These are phyloP conservation scores for Arrhamphus sclerolepis DNA, from an alignment of 2,797 vertebrate species.

Conservation along the genomic window DNA sequence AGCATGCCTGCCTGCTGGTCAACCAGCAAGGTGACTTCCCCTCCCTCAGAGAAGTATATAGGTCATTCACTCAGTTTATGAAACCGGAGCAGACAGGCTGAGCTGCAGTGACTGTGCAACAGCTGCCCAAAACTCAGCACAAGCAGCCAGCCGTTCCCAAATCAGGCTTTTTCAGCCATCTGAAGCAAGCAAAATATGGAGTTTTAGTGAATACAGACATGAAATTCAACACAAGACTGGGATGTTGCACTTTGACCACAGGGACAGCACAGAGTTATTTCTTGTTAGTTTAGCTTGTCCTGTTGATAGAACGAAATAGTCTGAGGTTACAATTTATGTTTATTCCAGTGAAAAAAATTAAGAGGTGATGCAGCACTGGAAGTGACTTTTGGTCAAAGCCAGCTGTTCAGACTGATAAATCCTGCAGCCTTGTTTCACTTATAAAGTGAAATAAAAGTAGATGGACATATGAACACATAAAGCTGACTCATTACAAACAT, in stretches of 20 bases:
- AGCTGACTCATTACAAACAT: conserved; percentile 12
- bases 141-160: conserved; percentile 46
- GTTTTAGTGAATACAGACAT: conserved; percentile 1
- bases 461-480: conserved; percentile 10
- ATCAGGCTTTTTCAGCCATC: conserved; percentile 31
- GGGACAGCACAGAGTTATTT: conserved; percentile 13
- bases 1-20: conserved; percentile 64
- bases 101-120: conserved; percentile 75
- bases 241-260: conserved; percentile 16
- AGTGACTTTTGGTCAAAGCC: conserved; percentile 26
- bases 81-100: conserved; percentile 76
- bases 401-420: conserved; percentile 37
- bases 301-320: conserved; percentile 32
- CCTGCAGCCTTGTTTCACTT: conserved; percentile 30
- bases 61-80: conserved; percentile 79
- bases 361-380: conserved; percentile 3
- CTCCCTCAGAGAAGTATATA: conserved; percentile 78
- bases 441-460: conserved; percentile 5
- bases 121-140: conserved; percentile 61
- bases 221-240: conserved; percentile 11
- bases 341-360: conserved; percentile 15
- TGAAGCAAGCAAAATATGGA: background rate
- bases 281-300: conserved; percentile 18
- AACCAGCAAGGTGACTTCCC: conserved; percentile 82
- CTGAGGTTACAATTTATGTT: conserved; percentile 22